These are phyloP conservation scores for Crocodylus rhombifer DNA, from an alignment of 2,797 vertebrate genomes.

Conservation along the genomic window DNA sequence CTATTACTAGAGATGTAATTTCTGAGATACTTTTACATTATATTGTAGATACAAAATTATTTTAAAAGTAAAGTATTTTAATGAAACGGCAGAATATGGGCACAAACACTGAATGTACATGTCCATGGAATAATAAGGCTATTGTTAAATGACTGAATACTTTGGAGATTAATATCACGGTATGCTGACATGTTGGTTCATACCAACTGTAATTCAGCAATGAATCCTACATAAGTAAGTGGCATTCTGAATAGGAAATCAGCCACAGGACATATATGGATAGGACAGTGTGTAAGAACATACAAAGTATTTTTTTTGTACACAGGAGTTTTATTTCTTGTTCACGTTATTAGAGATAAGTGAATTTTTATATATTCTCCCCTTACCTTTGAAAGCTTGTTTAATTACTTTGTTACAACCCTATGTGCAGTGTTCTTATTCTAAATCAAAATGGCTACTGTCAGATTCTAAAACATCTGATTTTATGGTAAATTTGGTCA, in stretches of 20 bases:
- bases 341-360: conserved; percentile 34
- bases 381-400: conserved; percentile 1
- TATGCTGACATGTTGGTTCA: conserved; percentile 60
- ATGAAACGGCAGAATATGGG: conserved; percentile 69
- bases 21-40: conserved; percentile 24
- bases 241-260: conserved; percentile 37
- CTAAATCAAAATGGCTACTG: neutral
- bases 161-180: conserved; percentile 72
- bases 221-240: conserved; percentile 61
- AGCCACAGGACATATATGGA: neutral
- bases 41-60: conserved; percentile 42
- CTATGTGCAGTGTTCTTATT: neutral
- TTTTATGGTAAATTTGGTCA: neutral
- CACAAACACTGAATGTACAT: conserved; percentile 25
- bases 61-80: conserved; percentile 69
- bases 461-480: too few species aligned
- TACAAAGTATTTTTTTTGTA: conserved; percentile 54
- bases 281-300: conserved; percentile 26
- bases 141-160: conserved; percentile 75
- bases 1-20: conserved; percentile 38
- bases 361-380: conserved; percentile 12
- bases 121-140: conserved; percentile 67
- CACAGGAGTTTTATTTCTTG: conserved; percentile 11
- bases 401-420: conserved; percentile 28
- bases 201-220: conserved; percentile 68